Evolutionary conservation across 2,797 vertebrate genomes (phyloP).

Genomic region (Okamejei kenojei): DNA sequence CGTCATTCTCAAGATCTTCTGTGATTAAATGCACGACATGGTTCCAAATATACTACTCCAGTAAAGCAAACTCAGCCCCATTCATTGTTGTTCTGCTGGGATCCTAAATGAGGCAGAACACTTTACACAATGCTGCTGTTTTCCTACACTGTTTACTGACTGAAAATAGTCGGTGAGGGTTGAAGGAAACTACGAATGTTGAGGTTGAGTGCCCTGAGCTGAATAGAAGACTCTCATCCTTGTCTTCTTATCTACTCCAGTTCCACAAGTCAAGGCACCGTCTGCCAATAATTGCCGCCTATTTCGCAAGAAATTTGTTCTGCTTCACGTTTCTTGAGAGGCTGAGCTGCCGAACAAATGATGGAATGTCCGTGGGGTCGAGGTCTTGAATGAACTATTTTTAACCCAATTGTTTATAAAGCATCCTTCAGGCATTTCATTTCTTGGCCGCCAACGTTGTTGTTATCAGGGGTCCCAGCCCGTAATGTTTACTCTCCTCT

Average conservation of each 20-base stretch:
- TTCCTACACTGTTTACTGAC: neutral
- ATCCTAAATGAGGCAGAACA: neutral
- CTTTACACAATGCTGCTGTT: neutral
- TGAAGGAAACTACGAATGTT: neutral
- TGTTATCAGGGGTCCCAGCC: neutral
- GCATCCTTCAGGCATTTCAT: neutral
- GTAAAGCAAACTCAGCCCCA: neutral
- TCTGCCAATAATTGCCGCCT: neutral
- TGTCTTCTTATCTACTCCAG: neutral
- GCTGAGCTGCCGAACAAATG: neutral
- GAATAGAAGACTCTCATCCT: neutral
- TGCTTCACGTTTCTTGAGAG: neutral
- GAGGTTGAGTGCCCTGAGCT: neutral
- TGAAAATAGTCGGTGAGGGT: neutral
- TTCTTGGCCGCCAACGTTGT: neutral
- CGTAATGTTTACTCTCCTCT: neutral
- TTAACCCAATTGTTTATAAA: neutral
- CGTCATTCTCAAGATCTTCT: neutral
- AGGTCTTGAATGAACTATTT: constrained; percentile 8
- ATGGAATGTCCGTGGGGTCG: neutral
- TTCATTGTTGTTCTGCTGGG: neutral
- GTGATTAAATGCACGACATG: neutral
- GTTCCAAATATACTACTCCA: neutral
- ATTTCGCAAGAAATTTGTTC: neutral
- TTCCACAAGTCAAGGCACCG: neutral